A percentile compares a stretch with the other conserved stretches of the same genome.
These are phyloP conservation scores for Phaedon cochleariae DNA, from an alignment of 2,888 invertebrate genomes.

Conservation along the genomic window DNA sequence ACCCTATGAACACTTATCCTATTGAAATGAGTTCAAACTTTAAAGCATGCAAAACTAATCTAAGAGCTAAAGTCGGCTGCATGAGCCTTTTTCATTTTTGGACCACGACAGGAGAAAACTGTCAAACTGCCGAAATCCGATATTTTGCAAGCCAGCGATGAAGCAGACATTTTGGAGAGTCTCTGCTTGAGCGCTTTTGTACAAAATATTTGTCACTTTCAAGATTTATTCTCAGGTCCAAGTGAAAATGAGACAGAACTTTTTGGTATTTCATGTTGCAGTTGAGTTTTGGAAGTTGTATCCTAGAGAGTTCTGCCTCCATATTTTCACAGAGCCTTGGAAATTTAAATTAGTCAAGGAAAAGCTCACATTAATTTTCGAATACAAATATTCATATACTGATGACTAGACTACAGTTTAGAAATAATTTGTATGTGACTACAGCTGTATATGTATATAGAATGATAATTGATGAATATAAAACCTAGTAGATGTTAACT, in stretches of 20 bases:
- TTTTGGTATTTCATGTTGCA: neutral
- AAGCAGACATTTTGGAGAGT: neutral
- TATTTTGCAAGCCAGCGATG: neutral
- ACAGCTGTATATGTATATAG: neutral
- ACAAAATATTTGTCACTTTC: neutral
- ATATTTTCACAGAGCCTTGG: neutral
- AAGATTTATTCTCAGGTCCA: neutral
- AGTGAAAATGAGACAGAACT: neutral
- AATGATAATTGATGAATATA: neutral
- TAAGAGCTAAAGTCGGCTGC: constrained; percentile 6
- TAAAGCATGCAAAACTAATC: constrained; percentile 9
- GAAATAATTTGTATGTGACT: neutral
- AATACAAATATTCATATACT: neutral
- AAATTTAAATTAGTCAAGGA: neutral
- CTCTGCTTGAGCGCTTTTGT: neutral
- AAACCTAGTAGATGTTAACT: neutral
- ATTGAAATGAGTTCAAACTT: constrained; percentile 10
- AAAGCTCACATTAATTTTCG: neutral
- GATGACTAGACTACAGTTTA: constrained; percentile 27
- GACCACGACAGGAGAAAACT: too few species aligned
- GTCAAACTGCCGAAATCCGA: neutral
- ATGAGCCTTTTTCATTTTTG: neutral
- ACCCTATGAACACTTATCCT: constrained; percentile 22
- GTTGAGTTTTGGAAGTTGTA: neutral
- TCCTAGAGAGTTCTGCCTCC: neutral